Base-by-base conservation (phyloP, 2,797 vertebrate species). In the Sebastes steindachneri region DNA sequence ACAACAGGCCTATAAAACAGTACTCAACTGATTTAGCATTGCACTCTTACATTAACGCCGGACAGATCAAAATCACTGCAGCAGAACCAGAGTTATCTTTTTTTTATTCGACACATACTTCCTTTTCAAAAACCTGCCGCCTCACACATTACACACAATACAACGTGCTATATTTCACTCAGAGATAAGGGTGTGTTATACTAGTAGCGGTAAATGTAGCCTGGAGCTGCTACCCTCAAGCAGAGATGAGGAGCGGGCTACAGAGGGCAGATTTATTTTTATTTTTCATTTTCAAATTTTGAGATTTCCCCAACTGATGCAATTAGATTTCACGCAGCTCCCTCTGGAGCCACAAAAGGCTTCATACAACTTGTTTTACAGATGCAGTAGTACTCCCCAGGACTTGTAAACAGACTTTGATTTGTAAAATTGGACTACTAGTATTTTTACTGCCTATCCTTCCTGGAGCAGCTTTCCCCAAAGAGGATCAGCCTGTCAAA, bases 401-500 rank as follows among this genome's bases (percentile, higher is more conserved):
- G 35, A 69, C 69, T 11, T 31, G 35, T 68, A 68, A 64, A 74
- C 70, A 69, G 8, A 70, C 75, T 59, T 59, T 65, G 28, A 70
- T n/a, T 37, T 58, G 21, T 58, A 9, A 68, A 41, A 62, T 26
- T 7, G 11, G 11, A 55, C 3, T 12, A 19, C 15, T 10, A 3
- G 2, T 54, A 9, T 53, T 55, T 31, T 77, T 53, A 58, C 26
- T 71, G 53, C 28, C 63, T 54, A 3, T 60, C 55, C 29, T 19
- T 67, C 41, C 17, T 9, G 21, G 21, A 65, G 17, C 45, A 68
- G 19, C 2, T 28, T 59, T 59, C 25, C 19, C 15, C 1, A 45
- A 54, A 68, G 33, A 57, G 21, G 4, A 66, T 69, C 53, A 60
- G 10, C 17, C 29, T 60, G 51, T 64, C 26, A 12, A 12, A 66